Evolutionary conservation across 2,113 vertebrate genomes (phyloP).

Genomic region (Cynoglossus semilaevis): DNA sequence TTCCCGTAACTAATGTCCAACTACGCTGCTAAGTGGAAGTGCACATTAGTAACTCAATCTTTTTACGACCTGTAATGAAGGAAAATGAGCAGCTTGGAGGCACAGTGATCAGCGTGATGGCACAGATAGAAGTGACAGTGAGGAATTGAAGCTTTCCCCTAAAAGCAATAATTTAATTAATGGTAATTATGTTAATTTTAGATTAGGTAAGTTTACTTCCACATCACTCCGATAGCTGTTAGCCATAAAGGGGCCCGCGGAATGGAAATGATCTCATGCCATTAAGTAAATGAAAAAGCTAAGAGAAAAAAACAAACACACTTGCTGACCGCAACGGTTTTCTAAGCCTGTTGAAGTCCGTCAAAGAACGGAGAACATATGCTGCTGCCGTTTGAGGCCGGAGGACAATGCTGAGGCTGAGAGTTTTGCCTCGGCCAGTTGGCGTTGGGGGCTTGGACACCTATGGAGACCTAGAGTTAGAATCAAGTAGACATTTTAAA

Average conservation of each 20-base stretch:
- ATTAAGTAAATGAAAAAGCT: conserved; percentile 65
- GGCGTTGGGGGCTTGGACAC: no score
- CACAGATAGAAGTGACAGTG: background rate
- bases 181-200: conserved; percentile 2
- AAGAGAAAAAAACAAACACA: conserved; percentile 6
- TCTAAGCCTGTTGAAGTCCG: conserved; percentile 11
- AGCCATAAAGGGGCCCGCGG: conserved; percentile 7
- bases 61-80: conserved; percentile 25
- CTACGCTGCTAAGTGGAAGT: conserved; percentile 16
- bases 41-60: conserved; percentile 10
- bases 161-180: conserved; percentile 1
- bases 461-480: no score
- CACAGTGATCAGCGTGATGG: background rate
- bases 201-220: conserved; percentile 5
- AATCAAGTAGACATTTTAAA: no score
- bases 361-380: background rate
- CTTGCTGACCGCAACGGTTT: conserved; percentile 1
- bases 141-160: background rate
- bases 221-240: background rate
- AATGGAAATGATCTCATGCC: conserved; percentile 30
- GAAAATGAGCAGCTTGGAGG: conserved; percentile 13
- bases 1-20: conserved; percentile 24
- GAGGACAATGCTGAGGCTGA: conserved; percentile 24
- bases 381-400: conserved; percentile 32
- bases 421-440: conserved; percentile 28